Percentiles rank a stretch among this genome's conserved stretches.
Evolutionary conservation across 2,113 vertebrate genomes (phyloP).

Genomic region (Menura novaehollandiae): DNA sequence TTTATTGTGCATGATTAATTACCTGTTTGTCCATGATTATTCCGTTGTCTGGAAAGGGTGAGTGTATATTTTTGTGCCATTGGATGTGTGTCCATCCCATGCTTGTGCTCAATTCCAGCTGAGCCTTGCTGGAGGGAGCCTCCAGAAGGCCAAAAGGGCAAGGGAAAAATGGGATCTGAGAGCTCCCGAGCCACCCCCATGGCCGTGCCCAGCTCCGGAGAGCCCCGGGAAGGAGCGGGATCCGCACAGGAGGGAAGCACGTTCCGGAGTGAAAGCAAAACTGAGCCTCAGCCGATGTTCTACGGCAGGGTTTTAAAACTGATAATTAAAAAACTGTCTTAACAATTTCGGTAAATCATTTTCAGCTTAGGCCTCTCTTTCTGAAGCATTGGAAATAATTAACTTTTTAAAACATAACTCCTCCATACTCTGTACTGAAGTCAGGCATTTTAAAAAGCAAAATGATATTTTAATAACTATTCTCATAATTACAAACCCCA

Average conservation of each 20-base stretch:
- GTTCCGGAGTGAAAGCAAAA: rapidly evolving
- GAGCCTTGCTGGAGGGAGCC: not conserved
- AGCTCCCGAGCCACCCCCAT: rapidly evolving
- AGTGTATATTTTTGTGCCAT: rapidly evolving
- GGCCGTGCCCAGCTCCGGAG: rapidly evolving
- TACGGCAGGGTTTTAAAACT: rapidly evolving
- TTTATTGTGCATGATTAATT: not conserved
- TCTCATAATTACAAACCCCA: not conserved
- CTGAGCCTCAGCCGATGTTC: not conserved
- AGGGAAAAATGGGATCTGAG: rapidly evolving
- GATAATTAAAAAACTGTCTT: not conserved
- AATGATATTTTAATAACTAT: not conserved
- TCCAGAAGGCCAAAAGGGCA: rapidly evolving
- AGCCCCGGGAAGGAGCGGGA: not conserved
- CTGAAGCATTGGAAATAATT: not conserved
- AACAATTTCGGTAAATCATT: not conserved
- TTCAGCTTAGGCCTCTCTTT: not conserved
- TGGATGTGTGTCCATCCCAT: not conserved
- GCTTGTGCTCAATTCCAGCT: not conserved
- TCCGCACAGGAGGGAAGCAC: rapidly evolving
- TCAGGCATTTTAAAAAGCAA: not conserved
- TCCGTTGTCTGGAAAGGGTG: not conserved
- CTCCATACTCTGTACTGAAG: not conserved
- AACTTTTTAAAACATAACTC: not conserved
- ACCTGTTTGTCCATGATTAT: not conserved